phyloP scores from a whole-genome alignment of 2,797 vertebrate species.

The Liparis tanakae region DNA sequence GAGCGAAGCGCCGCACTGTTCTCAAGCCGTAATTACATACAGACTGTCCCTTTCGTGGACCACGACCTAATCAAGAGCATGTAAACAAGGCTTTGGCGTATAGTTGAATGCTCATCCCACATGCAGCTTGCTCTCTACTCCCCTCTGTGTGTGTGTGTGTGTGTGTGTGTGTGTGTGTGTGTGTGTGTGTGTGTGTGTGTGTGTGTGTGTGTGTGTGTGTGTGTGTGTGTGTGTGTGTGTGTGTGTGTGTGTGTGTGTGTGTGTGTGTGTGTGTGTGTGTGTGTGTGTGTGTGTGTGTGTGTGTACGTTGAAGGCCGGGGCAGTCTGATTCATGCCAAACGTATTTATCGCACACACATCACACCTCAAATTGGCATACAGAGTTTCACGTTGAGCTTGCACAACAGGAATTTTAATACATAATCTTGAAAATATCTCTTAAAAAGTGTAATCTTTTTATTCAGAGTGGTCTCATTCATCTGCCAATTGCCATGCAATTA shows the following conservation, averaged over 20 bases:
- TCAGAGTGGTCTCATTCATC: slow-evolving; percentile 58
- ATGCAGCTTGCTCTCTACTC: not conserved
- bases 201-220: not conserved
- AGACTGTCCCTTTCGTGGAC: slow-evolving; percentile 63
- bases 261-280: not conserved
- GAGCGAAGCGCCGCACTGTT: slow-evolving; percentile 32
- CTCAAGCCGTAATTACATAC: slow-evolving; percentile 67
- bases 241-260: slow-evolving; percentile 5
- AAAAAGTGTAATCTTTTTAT: slow-evolving; percentile 50
- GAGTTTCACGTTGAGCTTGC: not conserved
- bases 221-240: slow-evolving; percentile 3
- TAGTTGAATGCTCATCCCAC: not conserved
- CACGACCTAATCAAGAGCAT: slow-evolving; percentile 67
- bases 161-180: slow-evolving; percentile 5
- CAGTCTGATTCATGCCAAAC: slow-evolving; percentile 15
- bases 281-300: not conserved
- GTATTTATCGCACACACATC: slow-evolving; percentile 9
- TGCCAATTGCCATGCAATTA: slow-evolving; percentile 70
- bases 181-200: not conserved
- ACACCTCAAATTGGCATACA: slow-evolving; percentile 9
- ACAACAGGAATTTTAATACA: slow-evolving; percentile 19
- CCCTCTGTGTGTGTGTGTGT: not conserved
- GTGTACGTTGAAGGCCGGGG: slow-evolving; percentile 12
- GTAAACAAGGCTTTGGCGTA: slow-evolving; percentile 64
- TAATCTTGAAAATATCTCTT: slow-evolving; percentile 40